A percentile compares a stretch with the other conserved stretches of the same genome.
Evolutionary conservation across 1,140 invertebrate species (phyloP).

Genomic region (Aporrectodea caliginosa): DNA sequence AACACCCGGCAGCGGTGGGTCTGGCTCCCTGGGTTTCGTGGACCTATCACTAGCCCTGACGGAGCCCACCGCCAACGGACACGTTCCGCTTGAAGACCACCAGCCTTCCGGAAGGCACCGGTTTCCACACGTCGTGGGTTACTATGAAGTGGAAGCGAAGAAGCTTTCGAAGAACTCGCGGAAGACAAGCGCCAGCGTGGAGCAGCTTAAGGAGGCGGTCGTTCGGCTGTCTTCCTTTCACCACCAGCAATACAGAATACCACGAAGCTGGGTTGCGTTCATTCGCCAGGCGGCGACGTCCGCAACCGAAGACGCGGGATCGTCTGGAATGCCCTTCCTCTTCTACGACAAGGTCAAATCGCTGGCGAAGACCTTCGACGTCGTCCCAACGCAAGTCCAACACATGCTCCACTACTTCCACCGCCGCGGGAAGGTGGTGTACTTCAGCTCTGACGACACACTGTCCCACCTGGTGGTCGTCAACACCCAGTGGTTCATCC

Average conservation of each 20-base stretch:
- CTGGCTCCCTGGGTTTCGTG: slow-evolving; percentile 27
- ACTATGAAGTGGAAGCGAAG: slow-evolving; percentile 30
- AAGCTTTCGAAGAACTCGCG: slow-evolving; percentile 26
- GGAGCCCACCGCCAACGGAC: slow-evolving; percentile 27
- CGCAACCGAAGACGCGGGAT: neutral
- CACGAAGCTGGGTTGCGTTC: slow-evolving; percentile 29
- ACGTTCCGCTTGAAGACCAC: slow-evolving; percentile 11
- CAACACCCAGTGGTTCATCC: slow-evolving; percentile 31
- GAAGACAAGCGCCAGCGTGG: slow-evolving; percentile 17
- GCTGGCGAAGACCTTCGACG: slow-evolving; percentile 25
- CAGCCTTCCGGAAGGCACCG: slow-evolving; percentile 5
- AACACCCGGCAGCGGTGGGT: slow-evolving; percentile 24
- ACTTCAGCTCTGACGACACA: slow-evolving; percentile 25
- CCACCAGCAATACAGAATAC: slow-evolving; percentile 19
- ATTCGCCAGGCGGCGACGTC: slow-evolving; percentile 23
- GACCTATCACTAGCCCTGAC: slow-evolving; percentile 16
- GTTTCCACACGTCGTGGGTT: slow-evolving; percentile 30
- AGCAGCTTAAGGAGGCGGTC: slow-evolving; percentile 31
- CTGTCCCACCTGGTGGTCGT: slow-evolving; percentile 30
- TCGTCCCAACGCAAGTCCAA: slow-evolving; percentile 23
- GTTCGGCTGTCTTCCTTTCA: slow-evolving; percentile 13
- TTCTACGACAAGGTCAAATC: slow-evolving; percentile 29
- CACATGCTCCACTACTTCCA: slow-evolving; percentile 33
- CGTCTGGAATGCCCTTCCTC: slow-evolving; percentile 24
- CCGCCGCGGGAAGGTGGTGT: slow-evolving; percentile 27